These are phyloP conservation scores for Pissodes strobi DNA, from an alignment of 1,140 invertebrate genomes.

Conservation along the genomic window DNA sequence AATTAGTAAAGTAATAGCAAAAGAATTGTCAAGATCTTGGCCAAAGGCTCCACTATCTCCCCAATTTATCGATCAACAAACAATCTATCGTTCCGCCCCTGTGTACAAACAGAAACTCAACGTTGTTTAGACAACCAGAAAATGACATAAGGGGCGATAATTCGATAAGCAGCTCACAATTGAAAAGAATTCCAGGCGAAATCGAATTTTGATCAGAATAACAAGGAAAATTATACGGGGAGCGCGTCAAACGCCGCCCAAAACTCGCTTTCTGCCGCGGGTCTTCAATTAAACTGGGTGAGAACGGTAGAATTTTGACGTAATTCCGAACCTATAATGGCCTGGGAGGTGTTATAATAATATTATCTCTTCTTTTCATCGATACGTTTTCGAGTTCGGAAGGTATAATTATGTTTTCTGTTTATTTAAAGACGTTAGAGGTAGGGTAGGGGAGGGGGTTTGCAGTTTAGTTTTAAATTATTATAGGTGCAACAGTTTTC, in stretches of 20 bases:
- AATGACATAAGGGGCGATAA: slow-evolving; percentile 31
- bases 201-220: slow-evolving; percentile 31
- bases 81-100: slow-evolving; percentile 1
- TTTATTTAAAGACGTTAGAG: neutral
- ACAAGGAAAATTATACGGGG: slow-evolving; percentile 30
- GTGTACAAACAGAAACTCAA: slow-evolving; percentile 16
- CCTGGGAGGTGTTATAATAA: neutral
- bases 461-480: no score
- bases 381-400: neutral
- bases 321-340: neutral
- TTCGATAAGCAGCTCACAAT: slow-evolving; percentile 27
- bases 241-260: slow-evolving; percentile 1
- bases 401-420: neutral
- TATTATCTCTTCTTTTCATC: neutral
- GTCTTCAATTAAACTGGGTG: slow-evolving; percentile 18
- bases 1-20: no score
- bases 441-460: no score
- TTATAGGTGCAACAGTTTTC: no score
- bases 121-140: slow-evolving; percentile 33
- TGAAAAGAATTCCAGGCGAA: slow-evolving; percentile 26
- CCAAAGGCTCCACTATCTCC: neutral
- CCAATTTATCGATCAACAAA: slow-evolving; percentile 8
- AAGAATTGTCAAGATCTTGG: no score
- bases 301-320: slow-evolving; percentile 15
- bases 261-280: neutral